Evolutionary conservation across 2,888 invertebrate species (phyloP), one percentile per base, ranked within the genome.

Genomic region (Pachliopta kotzebuea): DNA sequence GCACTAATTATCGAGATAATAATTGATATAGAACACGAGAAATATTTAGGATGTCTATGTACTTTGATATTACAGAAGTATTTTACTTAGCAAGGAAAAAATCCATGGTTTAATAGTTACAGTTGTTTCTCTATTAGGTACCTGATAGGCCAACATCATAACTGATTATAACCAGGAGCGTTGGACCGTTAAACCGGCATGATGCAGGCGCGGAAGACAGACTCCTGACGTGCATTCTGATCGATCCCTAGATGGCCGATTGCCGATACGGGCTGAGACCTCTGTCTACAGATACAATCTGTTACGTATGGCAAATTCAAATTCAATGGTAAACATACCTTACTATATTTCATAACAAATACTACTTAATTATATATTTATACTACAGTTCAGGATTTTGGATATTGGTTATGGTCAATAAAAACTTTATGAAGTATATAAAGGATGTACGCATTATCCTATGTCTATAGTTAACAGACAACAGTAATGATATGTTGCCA

Each of bases 171-270:
- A 76, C 74, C 72, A 74, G 69, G 77, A 74, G 68, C 68, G 69
- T 67, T 60, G 68, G 60, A 85, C 86, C 85, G 86, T 86, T 87
- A 85, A 76, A 76, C 72, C 66, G 75, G 74, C 82, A 65, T 65
- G 60, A 65, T n/a, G 37, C 57, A 42, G 65, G 65, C 65, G 76
- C 85, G 88, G 88, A 88, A 87, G 87, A 81, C 78, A 70, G 74
- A 68, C 67, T 78, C 86, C 84, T 86, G 87, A 83, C 85, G 74
- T 73, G 87, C 84, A 87, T 87, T 76, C 78, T 81, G 77, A 80
- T 74, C 70, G 67, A 63, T 68, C 70, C 70, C 77, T 80, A 79
- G 75, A 83, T 82, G 80, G 77, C 78, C 71, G 66, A 66, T 68
- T 70, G 62, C 66, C 69, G 57, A 57, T 62, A 42, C 37, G 21